Evolutionary conservation across 2,888 invertebrate genomes (phyloP), one percentile per base, ranked within the genome.

Genomic region (Ferrisia virgata): DNA sequence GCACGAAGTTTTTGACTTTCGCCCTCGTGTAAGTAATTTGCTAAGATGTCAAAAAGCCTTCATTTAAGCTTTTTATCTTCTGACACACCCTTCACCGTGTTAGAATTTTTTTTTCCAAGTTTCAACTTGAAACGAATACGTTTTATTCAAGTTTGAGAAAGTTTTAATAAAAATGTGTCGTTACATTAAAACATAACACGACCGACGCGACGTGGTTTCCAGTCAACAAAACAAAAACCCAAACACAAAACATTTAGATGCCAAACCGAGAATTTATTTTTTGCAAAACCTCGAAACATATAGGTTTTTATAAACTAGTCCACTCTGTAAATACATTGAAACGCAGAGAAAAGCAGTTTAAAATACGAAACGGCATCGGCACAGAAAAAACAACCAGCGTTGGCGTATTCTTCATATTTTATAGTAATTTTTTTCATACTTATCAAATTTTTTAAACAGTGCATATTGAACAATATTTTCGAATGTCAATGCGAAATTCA

Each of bases 1-100:
- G 28, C 81, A 81, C 81, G 64, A 81, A 81, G 81, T 81, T 64
- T 81, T 81, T 64, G 64, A 81, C 81, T 81, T 81, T 81, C 81
- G 53, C 64, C 58, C 81, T 81, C 81, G 81, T 53, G 53, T 53
- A 18, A 28, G 81, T 81, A 81, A 81, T 81, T 81, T 81, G 53
- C 81, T 81, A 81, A 36, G 58, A 28, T 81, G 81, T 81, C 81
- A 81, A 33, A 64, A 81, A 81, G 81, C 64, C 58, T 81, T 81
- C 81, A 33, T 81, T 31, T 33, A 15, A 58, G 81, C 81, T 81
- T 81, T 81, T 81, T 36, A 81, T 64, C 81, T 53, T 58, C 81
- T 81, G 53, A 58, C 81, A 58, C 81, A 81, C 81, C 81, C 81
- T 81, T 79, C 72, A 33, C n/a, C 33, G 36, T 33, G 33, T 72